Conservation (phyloP, 2,113 vertebrate genomes). For the Scolopax mira region DNA sequence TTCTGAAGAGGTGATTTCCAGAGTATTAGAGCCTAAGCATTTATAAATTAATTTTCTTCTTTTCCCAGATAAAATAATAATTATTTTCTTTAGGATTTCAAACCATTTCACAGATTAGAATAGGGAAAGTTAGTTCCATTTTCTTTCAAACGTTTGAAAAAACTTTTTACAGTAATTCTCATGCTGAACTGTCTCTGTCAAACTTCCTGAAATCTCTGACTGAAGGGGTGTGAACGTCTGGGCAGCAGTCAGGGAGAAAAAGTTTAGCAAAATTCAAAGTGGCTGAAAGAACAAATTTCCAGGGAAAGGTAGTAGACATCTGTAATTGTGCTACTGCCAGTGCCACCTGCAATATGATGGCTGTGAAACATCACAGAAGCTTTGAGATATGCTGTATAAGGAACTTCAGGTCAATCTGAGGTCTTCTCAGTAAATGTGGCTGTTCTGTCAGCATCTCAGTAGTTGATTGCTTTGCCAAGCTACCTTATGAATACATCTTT, state of each 20-base stretch:
- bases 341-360: rapidly evolving
- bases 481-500: not conserved
- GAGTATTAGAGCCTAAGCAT: not conserved
- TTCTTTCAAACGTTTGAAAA: not conserved
- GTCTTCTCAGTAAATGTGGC: not conserved
- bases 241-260: not conserved
- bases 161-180: not conserved
- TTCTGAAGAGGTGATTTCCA: not conserved
- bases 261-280: not conserved
- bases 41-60: not conserved
- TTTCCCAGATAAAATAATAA: not conserved
- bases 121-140: not conserved
- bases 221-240: not conserved
- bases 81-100: not conserved
- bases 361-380: not conserved
- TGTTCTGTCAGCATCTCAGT: not conserved
- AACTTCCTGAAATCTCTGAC: not conserved
- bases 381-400: not conserved
- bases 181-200: not conserved
- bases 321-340: not conserved
- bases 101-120: not conserved
- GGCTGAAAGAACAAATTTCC: not conserved
- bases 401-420: not conserved
- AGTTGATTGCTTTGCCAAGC: not conserved
- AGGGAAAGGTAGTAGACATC: not conserved